Percentiles rank a stretch among this genome's conserved stretches.
These are phyloP conservation scores for Ylistrum balloti DNA, from an alignment of 1,140 invertebrate genomes.

Conservation along the genomic window DNA sequence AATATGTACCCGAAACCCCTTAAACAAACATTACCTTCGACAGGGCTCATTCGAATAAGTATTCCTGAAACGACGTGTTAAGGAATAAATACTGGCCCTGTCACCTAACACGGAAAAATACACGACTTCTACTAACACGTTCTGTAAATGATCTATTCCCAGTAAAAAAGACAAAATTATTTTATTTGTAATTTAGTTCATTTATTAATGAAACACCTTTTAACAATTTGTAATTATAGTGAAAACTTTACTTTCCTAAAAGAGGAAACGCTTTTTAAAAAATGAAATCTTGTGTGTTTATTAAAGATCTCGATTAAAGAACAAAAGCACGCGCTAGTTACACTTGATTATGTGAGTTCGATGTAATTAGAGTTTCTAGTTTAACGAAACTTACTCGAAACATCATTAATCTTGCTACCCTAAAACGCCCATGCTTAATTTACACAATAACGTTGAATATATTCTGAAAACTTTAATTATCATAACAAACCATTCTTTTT, in stretches of 20 bases:
- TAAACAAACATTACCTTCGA: neutral
- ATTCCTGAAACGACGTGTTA: neutral
- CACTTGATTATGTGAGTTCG: neutral
- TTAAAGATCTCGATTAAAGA: neutral
- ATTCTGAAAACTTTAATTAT: too few species aligned
- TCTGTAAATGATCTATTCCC: too few species aligned
- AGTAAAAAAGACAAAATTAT: too few species aligned
- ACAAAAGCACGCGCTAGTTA: neutral
- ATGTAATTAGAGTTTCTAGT: neutral
- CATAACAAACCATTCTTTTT: too few species aligned
- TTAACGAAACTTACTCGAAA: neutral
- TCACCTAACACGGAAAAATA: neutral
- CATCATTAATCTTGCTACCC: neutral
- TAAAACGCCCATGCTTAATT: too few species aligned
- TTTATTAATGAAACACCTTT: neutral
- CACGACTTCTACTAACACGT: neutral
- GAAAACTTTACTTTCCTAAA: neutral
- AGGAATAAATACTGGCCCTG: neutral
- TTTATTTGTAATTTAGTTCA: too few species aligned
- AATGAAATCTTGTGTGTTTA: neutral
- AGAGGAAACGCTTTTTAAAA: neutral
- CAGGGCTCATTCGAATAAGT: neutral
- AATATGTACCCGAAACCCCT: slow-evolving; percentile 18
- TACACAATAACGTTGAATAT: too few species aligned
- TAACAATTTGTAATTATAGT: neutral